phyloP scores from a whole-genome alignment of 2,888 invertebrate genomes.

The Acronicta psi region DNA sequence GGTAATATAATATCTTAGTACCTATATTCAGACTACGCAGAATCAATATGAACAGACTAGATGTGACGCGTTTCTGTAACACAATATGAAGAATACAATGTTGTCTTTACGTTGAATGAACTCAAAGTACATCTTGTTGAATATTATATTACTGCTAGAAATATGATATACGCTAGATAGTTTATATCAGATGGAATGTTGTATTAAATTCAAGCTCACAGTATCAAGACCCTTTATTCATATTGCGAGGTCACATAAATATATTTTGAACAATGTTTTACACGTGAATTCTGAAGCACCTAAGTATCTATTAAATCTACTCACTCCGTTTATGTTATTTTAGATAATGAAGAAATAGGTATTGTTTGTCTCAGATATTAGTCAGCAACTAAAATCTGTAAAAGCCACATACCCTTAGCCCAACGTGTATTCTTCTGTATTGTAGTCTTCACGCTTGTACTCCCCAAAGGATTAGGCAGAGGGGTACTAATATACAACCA shows the following conservation, averaged over 20 bases:
- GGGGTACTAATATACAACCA: too few species aligned
- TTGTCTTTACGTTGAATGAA: constrained; percentile 16
- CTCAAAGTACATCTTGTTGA: constrained; percentile 19
- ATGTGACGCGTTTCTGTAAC: constrained; percentile 12
- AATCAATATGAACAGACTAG: constrained; percentile 8
- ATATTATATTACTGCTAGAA: constrained; percentile 29
- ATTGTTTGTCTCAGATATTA: too few species aligned
- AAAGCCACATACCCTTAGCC: too few species aligned
- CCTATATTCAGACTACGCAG: neutral
- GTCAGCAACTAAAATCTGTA: too few species aligned
- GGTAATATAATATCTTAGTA: too few species aligned
- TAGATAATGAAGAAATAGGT: too few species aligned
- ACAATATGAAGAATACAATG: constrained; percentile 13
- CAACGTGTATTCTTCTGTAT: too few species aligned
- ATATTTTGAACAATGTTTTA: neutral
- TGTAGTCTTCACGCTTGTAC: too few species aligned
- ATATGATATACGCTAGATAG: constrained; percentile 12
- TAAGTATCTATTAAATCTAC: too few species aligned
- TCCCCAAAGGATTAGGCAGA: too few species aligned
- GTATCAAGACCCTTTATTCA: neutral
- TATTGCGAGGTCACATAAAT: neutral
- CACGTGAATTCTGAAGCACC: too few species aligned
- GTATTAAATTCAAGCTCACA: constrained; percentile 21
- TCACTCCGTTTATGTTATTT: too few species aligned
- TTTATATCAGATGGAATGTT: constrained; percentile 16